These are phyloP conservation scores for Platycnemis pennipes DNA, from an alignment of 2,888 invertebrate species.

Conservation along the genomic window DNA sequence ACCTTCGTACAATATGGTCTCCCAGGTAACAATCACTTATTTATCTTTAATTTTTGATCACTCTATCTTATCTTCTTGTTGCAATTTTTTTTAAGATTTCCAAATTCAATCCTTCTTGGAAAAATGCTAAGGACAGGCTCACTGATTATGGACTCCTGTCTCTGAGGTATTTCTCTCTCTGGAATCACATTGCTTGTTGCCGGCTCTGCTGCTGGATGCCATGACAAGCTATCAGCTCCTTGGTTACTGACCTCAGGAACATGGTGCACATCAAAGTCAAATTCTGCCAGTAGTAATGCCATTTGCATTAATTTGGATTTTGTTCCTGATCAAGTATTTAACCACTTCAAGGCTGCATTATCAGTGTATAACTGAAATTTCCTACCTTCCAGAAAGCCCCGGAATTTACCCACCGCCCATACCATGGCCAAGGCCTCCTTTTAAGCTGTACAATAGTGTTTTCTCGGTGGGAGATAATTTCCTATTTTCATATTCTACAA, in stretches of 20 bases:
- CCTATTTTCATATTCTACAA: no score
- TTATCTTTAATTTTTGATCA: no score
- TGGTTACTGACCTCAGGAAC: background rate
- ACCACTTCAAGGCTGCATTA: background rate
- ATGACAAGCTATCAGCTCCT: background rate
- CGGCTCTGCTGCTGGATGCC: background rate
- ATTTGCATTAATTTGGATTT: background rate
- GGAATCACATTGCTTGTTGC: background rate
- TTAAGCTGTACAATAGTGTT: background rate
- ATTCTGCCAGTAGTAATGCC: constrained; percentile 6
- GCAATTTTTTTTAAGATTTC: no score
- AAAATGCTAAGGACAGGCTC: no score
- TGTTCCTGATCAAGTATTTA: background rate
- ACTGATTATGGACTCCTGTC: background rate
- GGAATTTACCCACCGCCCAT: background rate
- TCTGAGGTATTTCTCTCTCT: background rate
- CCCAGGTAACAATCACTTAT: no score
- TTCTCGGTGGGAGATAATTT: constrained; percentile 10
- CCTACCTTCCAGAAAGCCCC: no score
- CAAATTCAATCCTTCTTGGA: no score
- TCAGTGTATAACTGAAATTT: background rate
- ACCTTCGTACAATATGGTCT: no score
- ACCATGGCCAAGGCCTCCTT: background rate
- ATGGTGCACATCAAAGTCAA: background rate
- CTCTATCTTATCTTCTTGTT: no score